These are phyloP conservation scores for Chiroxiphia lanceolata DNA, from an alignment of 2,797 vertebrate species.

Conservation along the genomic window DNA sequence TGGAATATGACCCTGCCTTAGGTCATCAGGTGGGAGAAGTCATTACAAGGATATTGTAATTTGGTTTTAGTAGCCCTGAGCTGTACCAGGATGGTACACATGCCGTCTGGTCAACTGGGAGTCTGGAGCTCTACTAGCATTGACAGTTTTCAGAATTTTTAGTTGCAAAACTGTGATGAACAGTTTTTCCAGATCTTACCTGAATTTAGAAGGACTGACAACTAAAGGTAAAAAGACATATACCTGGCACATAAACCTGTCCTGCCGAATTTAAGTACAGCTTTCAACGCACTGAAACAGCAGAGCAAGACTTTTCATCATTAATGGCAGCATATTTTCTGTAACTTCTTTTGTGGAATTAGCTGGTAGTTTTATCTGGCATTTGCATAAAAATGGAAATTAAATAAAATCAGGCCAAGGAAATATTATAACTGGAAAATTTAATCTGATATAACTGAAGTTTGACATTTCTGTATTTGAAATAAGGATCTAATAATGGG, in stretches of 20 bases:
- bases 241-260: not conserved
- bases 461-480: not conserved
- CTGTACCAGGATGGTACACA: accelerated
- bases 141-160: not conserved
- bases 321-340: not conserved
- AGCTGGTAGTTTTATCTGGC: not conserved
- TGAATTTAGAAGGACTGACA: not conserved
- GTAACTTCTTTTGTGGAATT: not conserved
- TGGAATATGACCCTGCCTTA: not conserved
- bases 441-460: not conserved
- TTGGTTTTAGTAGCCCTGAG: not conserved
- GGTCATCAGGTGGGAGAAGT: not conserved
- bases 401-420: not conserved
- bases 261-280: not conserved
- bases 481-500: not conserved
- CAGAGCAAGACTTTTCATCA: not conserved
- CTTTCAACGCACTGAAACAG: not conserved
- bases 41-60: not conserved
- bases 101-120: not conserved
- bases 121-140: not conserved
- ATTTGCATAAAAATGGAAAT: not conserved
- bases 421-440: not conserved
- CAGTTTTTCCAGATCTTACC: not conserved
- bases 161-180: not conserved
- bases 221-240: not conserved